Evolutionary conservation across 2,113 vertebrate species (phyloP).

Genomic region (Chunga burmeisteri): DNA sequence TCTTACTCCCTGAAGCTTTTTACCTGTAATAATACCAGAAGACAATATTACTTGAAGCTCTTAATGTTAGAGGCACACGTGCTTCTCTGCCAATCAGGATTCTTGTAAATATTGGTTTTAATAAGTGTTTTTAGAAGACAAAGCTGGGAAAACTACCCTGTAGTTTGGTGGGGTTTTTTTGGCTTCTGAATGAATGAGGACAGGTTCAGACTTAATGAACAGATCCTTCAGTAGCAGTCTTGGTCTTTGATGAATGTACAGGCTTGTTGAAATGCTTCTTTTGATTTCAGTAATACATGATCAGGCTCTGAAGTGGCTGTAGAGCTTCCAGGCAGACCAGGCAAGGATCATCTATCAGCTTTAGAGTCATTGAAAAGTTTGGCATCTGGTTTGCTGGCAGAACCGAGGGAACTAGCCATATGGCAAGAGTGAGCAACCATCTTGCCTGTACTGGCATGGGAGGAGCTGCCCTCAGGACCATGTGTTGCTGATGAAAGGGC

Average conservation of each 20-base stretch:
- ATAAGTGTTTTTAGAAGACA: background rate
- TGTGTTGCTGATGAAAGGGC: too few relatives aligned
- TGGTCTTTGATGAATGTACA: background rate
- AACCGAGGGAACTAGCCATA: background rate
- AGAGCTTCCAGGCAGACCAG: background rate
- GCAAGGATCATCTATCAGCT: background rate
- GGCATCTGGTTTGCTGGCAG: background rate
- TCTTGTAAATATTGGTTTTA: background rate
- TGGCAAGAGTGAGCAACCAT: background rate
- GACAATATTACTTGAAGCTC: background rate
- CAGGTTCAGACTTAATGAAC: background rate
- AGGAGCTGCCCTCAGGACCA: background rate
- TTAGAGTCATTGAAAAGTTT: background rate
- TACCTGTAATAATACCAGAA: background rate
- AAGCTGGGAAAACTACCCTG: background rate
- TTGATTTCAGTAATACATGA: background rate
- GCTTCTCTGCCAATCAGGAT: background rate
- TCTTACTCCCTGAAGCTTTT: background rate
- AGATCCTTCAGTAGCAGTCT: background rate
- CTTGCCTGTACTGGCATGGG: background rate
- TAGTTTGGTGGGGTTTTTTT: background rate
- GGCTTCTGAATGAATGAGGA: background rate
- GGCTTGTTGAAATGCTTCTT: background rate
- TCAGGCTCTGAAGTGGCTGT: background rate
- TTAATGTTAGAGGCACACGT: background rate